Conservation (phyloP, 2,888 invertebrate genomes). For the Fragum fragum region DNA sequence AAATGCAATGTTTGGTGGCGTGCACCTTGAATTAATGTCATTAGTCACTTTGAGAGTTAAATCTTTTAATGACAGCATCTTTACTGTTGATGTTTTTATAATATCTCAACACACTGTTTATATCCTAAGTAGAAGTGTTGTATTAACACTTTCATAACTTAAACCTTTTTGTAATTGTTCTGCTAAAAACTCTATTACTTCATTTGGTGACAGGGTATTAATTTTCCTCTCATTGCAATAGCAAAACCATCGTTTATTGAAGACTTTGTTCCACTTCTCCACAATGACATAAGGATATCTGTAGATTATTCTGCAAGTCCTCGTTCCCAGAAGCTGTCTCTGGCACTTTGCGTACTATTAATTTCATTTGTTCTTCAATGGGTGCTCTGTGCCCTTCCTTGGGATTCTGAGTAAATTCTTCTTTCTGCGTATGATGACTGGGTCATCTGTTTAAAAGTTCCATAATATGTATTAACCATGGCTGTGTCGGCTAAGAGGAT, state of each 20-base stretch:
- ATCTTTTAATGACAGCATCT: neutral
- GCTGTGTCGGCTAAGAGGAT: constrained; percentile 22
- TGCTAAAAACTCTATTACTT: constrained; percentile 29
- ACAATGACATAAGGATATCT: constrained; percentile 16
- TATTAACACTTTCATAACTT: constrained; percentile 30
- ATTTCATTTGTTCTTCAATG: neutral
- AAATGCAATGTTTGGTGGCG: no score
- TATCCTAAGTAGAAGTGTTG: constrained; percentile 17
- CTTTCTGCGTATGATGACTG: neutral
- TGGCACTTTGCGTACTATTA: constrained; percentile 22
- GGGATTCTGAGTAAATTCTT: neutral
- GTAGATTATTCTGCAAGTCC: constrained; percentile 20
- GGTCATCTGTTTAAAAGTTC: constrained; percentile 4
- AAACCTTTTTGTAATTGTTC: no score
- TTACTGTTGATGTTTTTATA: neutral
- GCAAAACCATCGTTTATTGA: constrained; percentile 15
- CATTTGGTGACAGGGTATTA: neutral
- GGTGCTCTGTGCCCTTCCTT: neutral
- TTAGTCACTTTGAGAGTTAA: no score
- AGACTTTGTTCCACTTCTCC: constrained; percentile 20
- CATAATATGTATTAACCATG: constrained; percentile 13
- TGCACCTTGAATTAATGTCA: neutral
- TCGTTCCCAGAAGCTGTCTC: neutral
- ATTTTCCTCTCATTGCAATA: constrained; percentile 20
- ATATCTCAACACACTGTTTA: neutral